Base-by-base conservation (phyloP, 2,888 invertebrate species). In the Sesamia inferens region DNA sequence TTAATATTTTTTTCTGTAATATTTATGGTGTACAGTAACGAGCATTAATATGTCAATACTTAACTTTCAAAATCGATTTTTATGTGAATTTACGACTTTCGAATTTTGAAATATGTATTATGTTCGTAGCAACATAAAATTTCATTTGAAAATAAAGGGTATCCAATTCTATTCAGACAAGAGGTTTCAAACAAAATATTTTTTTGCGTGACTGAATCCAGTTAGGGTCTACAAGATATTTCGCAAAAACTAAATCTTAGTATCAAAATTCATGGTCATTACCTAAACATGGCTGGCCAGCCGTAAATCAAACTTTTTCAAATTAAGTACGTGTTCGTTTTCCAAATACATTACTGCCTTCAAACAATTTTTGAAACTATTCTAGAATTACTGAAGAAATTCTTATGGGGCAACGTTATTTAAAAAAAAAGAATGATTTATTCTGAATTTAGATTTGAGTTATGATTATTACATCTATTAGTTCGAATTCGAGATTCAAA, bases 301-400 rank as follows among this genome's bases (percentile, higher is more conserved):
- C 22, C 31, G 63, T 76, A 19, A 51, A 69, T 69, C 76, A 69
- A 63, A 24, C 7, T 69, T 69, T 76, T 69, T 63, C 57, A 39
- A 68, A 63, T 58, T 58, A 57, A 0, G 13, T 63, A 44, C 55
- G 31, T 57, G 51, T 57, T 75, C 57, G 14, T 68, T 63, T 75
- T 75, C 68, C 62, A 19, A 62, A 68, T 39, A 63, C 0, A n/a
- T 22, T 31, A 22, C 19, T 51, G 61, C 2, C 4, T 10, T 57
- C 14, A 31, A 48, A 16, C 8, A 22, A 19, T 39, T 47, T 16
- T 68, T 51, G 10, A 22, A 8, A 61, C n/a, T 39, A 39, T 39
- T 39, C 39, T 39, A 39, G 39, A 39, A 39, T 39, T 39, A 39
- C 2, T 6, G 39, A 5, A 39, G 39, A 39, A 39, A 39, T 39